phyloP scores from a whole-genome alignment of 37 sponge, comb jelly and placozoan species.

The Diacarnus erythraeanus region DNA sequence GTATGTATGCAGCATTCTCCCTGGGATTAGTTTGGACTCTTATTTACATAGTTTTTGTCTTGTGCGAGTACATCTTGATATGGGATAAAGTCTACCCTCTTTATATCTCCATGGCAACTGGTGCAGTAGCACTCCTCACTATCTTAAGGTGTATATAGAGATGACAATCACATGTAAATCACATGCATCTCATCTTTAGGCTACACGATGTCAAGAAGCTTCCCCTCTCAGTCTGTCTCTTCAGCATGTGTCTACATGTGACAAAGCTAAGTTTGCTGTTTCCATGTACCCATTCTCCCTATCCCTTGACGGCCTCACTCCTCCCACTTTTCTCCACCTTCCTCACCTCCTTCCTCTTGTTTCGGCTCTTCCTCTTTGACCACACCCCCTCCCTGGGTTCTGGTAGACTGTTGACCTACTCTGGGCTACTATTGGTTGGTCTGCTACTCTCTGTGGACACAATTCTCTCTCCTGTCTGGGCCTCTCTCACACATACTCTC shows the following conservation, averaged over 20 bases:
- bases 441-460: conserved; percentile 49
- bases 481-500: conserved; percentile 37
- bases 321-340: conserved; percentile 34
- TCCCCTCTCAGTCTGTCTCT: background rate
- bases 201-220: conserved; percentile 5
- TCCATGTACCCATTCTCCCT: conserved; percentile 22
- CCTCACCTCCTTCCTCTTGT: conserved; percentile 26
- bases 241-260: conserved; percentile 49
- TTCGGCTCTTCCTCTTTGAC: conserved; percentile 30
- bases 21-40: background rate
- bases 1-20: background rate
- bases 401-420: conserved; percentile 40
- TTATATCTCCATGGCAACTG: conserved; percentile 28
- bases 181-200: background rate
- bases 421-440: conserved; percentile 35
- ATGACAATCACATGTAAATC: background rate
- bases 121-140: conserved; percentile 3
- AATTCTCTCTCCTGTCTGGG: conserved; percentile 54
- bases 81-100: conserved; percentile 35
- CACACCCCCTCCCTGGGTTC: conserved; percentile 5
- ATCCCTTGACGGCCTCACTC: conserved; percentile 31
- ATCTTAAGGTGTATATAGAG: conserved; percentile 25
- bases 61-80: conserved; percentile 35
- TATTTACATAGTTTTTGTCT: conserved; percentile 29
- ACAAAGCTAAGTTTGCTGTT: conserved; percentile 65